Evolutionary conservation across 2,113 vertebrate species (phyloP), one percentile per base, ranked within the genome.

Genomic region (Catharus fuscescens): DNA sequence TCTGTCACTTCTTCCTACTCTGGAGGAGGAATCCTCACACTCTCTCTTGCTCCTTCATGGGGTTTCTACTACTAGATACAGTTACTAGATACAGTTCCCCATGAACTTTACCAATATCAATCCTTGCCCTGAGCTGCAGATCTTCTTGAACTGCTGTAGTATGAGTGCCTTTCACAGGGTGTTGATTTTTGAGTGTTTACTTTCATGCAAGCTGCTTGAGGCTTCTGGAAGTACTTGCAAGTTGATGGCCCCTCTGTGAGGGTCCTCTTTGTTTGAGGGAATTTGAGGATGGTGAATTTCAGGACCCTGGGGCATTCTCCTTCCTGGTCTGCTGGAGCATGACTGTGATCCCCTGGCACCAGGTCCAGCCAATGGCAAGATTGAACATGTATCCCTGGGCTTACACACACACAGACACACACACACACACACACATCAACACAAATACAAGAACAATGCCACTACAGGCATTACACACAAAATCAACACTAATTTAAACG

Each of bases 241-340:
- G 40, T 23, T n/a, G 17, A 36, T 4, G 1, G 12, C 5, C 10
- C 36, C 24, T 45, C 8, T 0, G 0, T 47, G 40, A 31, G 4
- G 2, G 8, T 42, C 40, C 7, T 56, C 10, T 7, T 60, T 31
- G 5, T 64, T 65, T 47, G 61, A 61, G 12, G 5, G 45, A 89
- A 74, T 54, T 8, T 36, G 70, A 71, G 12, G 15, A 32, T 15
- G 10, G 6, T 50, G 50, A 86, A 2, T 5, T 67, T 67, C 36
- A 71, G 32, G 12, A 70, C 12, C 3, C 12, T 40, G 16, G 52
- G 18, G 19, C 8, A 7, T 80, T 64, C 13, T 64, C 5, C 44
- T 65, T 79, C 17, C 18, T n/a, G 19, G 14, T 45, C 45, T 52
- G 52, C 14, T 52, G 19, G 21, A 65, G 7, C 8, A 12, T 45